A percentile compares a stretch with the other conserved stretches of the same genome.
These are phyloP conservation scores for Dicycla oo DNA, from an alignment of 2,888 invertebrate genomes.

Conservation along the genomic window DNA sequence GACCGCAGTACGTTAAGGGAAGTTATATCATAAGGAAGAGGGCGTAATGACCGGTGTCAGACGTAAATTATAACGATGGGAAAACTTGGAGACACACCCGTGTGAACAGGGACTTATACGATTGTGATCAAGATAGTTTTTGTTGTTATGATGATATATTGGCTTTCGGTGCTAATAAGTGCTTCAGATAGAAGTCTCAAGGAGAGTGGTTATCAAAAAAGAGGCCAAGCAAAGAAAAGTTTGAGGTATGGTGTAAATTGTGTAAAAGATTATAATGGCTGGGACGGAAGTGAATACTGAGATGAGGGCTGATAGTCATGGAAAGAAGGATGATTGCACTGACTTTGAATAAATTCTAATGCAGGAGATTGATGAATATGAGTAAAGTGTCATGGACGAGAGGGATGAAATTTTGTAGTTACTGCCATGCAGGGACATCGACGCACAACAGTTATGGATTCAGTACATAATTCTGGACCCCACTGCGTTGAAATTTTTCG, in stretches of 20 bases:
- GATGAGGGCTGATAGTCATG: too few relatives aligned
- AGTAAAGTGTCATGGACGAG: background rate
- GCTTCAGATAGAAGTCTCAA: background rate
- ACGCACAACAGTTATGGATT: too few relatives aligned
- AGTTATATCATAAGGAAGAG: slow-evolving; percentile 60
- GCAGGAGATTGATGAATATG: background rate
- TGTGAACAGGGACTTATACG: slow-evolving; percentile 49
- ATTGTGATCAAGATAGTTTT: slow-evolving; percentile 54
- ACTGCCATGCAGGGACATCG: too few relatives aligned
- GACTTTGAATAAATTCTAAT: background rate
- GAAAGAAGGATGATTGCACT: background rate
- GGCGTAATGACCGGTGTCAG: slow-evolving; percentile 67
- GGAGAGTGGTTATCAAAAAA: too few relatives aligned
- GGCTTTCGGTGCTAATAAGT: slow-evolving; percentile 23
- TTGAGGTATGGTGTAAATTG: too few relatives aligned
- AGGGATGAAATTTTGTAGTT: too few relatives aligned
- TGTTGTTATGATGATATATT: slow-evolving; percentile 41
- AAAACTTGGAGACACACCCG: slow-evolving; percentile 61
- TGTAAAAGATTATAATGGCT: too few relatives aligned
- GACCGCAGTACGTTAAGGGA: slow-evolving; percentile 42
- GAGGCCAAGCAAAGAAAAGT: too few relatives aligned
- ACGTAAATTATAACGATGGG: slow-evolving; percentile 70
- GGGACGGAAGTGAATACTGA: background rate
- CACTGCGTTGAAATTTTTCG: too few relatives aligned
- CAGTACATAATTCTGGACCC: too few relatives aligned